Base-by-base conservation (phyloP, 1,140 invertebrate species). In the Gryllus bimaculatus region DNA sequence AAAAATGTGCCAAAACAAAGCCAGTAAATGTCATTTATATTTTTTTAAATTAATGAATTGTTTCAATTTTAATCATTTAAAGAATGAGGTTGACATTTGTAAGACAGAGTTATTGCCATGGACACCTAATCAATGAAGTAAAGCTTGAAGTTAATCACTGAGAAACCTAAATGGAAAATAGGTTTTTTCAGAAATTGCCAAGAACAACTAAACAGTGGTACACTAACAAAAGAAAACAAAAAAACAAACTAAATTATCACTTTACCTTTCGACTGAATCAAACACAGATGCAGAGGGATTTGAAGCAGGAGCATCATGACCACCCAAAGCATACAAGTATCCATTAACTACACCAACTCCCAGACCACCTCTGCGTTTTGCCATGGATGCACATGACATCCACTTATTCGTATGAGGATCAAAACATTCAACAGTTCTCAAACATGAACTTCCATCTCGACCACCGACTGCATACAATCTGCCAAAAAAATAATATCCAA, bases 391-490 rank as follows among this genome's bases (percentile, higher is more conserved):
- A 82, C 95, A 93, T 73, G 91, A 89, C 47, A 90, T 92, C 97
- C 97, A 99, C 82, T 92, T 92, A 86, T 97, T 95, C 8, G 92
- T 95, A 82, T 95, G 92, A 13, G 95, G 94, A 88, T 98, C 94
- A 85, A 95, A 98, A 83, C 93, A 93, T 87, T 99, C 97, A 0
- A 98, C 96, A 81, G 94, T 95, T 81, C 93, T 91, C 81, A 98
- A 89, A 84, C 96, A 98, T 0, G 94, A 93, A 82, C 94, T 93
- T 47, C 95, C 95, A 87, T 98, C 97, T 80, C 96, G 90, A 13
- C 97, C 96, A 77, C 96, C 97, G 21, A 97, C 95, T 13, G 95
- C 96, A 87, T 97, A 98, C 74, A 98, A 88, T 84, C 91, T 92
- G 81, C 39, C 86, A 84, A 80, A 77, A 75, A 77, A 76, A 75